phyloP scores from a whole-genome alignment of 2,797 vertebrate species.

The Anguilla anguilla region DNA sequence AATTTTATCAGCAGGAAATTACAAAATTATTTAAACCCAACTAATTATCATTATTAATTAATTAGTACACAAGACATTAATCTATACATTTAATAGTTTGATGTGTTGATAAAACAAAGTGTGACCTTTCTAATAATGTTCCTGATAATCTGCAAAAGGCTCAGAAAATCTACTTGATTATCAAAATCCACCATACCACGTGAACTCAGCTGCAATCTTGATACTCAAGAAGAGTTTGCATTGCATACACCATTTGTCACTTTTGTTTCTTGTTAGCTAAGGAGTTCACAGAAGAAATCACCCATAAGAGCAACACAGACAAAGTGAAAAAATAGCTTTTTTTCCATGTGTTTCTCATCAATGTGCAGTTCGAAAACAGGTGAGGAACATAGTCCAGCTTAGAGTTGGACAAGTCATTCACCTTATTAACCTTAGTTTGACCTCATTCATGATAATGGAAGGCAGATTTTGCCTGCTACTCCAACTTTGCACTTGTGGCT shows the following conservation, averaged over 20 bases:
- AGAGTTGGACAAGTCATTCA: slow-evolving; percentile 66
- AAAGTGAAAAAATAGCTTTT: slow-evolving; percentile 26
- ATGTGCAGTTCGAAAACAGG: slow-evolving; percentile 52
- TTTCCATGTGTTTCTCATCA: slow-evolving; percentile 18
- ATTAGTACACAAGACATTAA: background rate
- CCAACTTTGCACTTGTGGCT: background rate
- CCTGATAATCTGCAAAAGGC: background rate
- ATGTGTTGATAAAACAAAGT: background rate
- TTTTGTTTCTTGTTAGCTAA: background rate
- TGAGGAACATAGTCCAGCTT: slow-evolving; percentile 55
- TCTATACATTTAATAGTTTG: background rate
- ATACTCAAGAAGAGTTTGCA: background rate
- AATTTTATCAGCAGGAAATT: too few species aligned
- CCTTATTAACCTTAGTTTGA: slow-evolving; percentile 62
- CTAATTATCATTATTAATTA: background rate
- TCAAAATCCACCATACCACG: background rate
- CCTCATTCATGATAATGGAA: background rate
- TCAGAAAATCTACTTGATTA: background rate
- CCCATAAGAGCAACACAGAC: slow-evolving; percentile 14
- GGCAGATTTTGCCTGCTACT: background rate
- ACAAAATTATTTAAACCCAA: too few species aligned
- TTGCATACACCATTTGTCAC: slow-evolving; percentile 24
- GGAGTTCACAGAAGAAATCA: slow-evolving; percentile 6
- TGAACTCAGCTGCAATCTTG: background rate
- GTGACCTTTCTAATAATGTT: background rate